Base-by-base conservation (phyloP, 2,113 vertebrate genomes). In the Callithrix jacchus region DNA sequence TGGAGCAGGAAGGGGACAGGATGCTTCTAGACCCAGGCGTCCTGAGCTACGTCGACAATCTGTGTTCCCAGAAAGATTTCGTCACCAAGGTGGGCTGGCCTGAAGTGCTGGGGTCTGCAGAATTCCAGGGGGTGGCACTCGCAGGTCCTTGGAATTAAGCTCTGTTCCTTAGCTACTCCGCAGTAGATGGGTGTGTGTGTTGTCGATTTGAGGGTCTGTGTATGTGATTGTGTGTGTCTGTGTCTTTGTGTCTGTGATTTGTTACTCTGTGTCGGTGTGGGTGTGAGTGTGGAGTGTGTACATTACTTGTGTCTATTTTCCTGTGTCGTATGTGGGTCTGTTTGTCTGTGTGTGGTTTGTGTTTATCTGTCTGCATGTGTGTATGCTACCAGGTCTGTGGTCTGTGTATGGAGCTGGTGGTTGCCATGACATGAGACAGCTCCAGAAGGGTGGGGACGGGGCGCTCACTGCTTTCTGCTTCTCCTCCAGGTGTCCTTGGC, bases 41-140 rank as follows among this genome's bases (percentile, higher is more conserved):
- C 52, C 86, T 84, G 40, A 79, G 79, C 49, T 96, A 93, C 71
- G 35, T 47, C n/a, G 71, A 89, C 8, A 40, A 95, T 25, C 58
- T 95, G 47, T 93, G 84, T 40, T 89, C 79, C 70, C 77, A 95
- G 40, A 8, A 58, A 37, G 70, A 68, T 16, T 93, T 89, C 9
- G 6, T 93, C 23, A 52, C 81, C 8, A 76, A 76, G 73, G 73
- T 76, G 42, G 42, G 25, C 71, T 30, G 6, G 13, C 12, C 73
- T 45, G 25, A 23, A 58, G 25, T 2, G 25, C 45, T 16, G 3
- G 25, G 1, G 1, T 45, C 40, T 27, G 40, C 5, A 27, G 71
- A 2, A 27, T 45, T 45, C 71, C 12, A 1, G 12, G 71, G 40
- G 25, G 25, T 42, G 45, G 45, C 13, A 45, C 37, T 42, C 2